Base-by-base conservation (phyloP, 1,140 invertebrate genomes). In the Aphelenchoides fujianensis region DNA sequence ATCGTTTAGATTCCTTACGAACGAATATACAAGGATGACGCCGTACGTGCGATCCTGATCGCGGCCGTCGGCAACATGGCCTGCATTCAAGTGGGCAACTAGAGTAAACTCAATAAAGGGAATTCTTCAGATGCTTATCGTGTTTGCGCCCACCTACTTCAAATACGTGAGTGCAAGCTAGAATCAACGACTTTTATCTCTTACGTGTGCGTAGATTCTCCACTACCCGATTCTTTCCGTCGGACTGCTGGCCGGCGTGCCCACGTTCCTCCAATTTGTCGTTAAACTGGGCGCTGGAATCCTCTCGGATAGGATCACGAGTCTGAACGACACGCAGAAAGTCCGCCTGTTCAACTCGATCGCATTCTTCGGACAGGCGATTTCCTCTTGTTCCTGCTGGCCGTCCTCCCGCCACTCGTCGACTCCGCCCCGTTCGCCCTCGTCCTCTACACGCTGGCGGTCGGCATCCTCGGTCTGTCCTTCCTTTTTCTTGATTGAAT, bases 31-130 rank as follows among this genome's bases (percentile, higher is more conserved):
- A 69, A 41, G 2, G 57, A 52, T 52, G 55, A 35, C 37, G 31
- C 71, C 30, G 74, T 83, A 27, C 78, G 81, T 77, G 79, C 79
- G 23, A 69, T 83, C 31, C 83, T 73, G 78, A 41, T 80, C 30
- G 79, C 79, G n/a, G 80, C 81, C 3, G 37, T 82, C 16, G 80
- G 80, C 28, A 79, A 79, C 57, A 67, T 75, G 75, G 28, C 9
- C 53, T 73, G 68, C 19, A 72, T 72, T 70, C 23, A 68, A 68
- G 9, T 66, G 9, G 9, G 7, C 9, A 66, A 9, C 7, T 61
- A 66, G 69, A 66, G 9, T 9, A 12, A 66, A 66, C 9, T 52
- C 9, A 64, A 36, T 69, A 32, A n/a, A 48, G 23, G 7, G 30
- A 36, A n/a, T 83, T 75, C 64, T 76, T 48, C 72, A 81, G 27